phyloP scores from a whole-genome alignment of 2,888 invertebrate genomes.

The Amphipyra tragopoginis region DNA sequence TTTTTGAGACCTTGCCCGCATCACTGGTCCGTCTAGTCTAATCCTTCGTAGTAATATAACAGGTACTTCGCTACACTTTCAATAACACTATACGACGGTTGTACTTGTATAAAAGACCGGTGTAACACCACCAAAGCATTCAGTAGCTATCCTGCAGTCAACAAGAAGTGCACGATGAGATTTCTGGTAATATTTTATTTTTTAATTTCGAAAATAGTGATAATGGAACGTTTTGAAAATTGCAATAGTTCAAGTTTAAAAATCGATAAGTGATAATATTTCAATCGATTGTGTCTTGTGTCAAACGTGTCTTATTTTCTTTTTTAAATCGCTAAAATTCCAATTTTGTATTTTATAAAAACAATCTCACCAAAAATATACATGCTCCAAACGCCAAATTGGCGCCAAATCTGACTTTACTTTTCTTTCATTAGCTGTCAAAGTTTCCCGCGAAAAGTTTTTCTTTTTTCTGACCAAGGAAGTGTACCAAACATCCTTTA shows the following conservation, averaged over 20 bases:
- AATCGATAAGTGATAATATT: neutral
- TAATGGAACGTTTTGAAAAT: constrained; percentile 41
- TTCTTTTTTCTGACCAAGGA: constrained; percentile 17
- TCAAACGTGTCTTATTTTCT: too few species aligned
- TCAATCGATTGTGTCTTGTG: neutral
- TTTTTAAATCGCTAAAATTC: neutral
- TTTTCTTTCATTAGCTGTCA: neutral
- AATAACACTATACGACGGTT: constrained; percentile 69
- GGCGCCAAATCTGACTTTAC: too few species aligned
- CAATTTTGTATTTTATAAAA: neutral
- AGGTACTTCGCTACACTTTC: constrained; percentile 74
- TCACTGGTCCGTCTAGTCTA: constrained; percentile 56
- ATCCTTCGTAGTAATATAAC: constrained; percentile 55
- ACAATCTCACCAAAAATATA: too few species aligned
- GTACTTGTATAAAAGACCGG: constrained; percentile 80
- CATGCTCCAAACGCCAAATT: too few species aligned
- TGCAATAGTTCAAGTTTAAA: neutral
- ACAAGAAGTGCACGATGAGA: constrained; percentile 88
- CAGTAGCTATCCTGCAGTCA: constrained; percentile 89
- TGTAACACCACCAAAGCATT: constrained; percentile 72
- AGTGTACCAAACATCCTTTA: constrained; percentile 18
- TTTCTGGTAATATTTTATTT: constrained; percentile 80
- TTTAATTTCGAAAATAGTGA: constrained; percentile 44
- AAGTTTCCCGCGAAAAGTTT: constrained; percentile 13
- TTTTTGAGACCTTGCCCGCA: constrained; percentile 58